Base-by-base conservation (phyloP, 2,797 vertebrate genomes). In the Sus cebifrons region DNA sequence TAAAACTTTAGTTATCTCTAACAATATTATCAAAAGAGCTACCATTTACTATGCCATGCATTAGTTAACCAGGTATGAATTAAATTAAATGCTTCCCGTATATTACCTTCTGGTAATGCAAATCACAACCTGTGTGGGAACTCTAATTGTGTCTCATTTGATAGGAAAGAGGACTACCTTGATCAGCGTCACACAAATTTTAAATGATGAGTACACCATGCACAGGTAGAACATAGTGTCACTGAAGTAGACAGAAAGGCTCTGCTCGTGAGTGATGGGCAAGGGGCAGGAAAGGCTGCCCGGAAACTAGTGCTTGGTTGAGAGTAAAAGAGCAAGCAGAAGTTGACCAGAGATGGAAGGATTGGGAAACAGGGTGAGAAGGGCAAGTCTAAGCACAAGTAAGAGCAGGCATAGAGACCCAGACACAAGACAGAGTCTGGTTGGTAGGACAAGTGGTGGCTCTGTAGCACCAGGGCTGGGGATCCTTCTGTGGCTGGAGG, bases 11-110 rank as follows among this genome's bases (percentile, higher is more conserved):
- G n/a, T n/a, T 36, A 8, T 49, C 18, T 89, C 7, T 86, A 93
- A 68, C 89, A 85, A 60, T 84, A 79, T 62, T 81, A 27, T 70
- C 17, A 62, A 82, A 75, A 91, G 40, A 86, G 60, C 29, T 82
- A 49, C 29, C 58, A 23, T 44, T n/a, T 62, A 62, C 52, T 58
- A 29, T 67, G 11, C 6, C 1, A 1, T 12, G 17, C 23, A 18
- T 32, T 64, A 29, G 56, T 21, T 8, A 71, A 62, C 18, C 58
- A 23, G 4, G 4, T 60, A 25, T 3, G 3, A 40, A 11, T 14
- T 8, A 3, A 40, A 11, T 14, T 8, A 44, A 56, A 17, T 65
- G 44, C 17, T 92, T 70, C 36, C 15, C 11, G 18, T 65, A 9
- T 18, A 3, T n/a, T 29, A 9, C 60, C 71, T 89, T 44, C 14